A percentile compares a stretch with the other conserved stretches of the same genome.
Evolutionary conservation across 2,888 invertebrate genomes (phyloP).

Genomic region (Sthenelais limicola): DNA sequence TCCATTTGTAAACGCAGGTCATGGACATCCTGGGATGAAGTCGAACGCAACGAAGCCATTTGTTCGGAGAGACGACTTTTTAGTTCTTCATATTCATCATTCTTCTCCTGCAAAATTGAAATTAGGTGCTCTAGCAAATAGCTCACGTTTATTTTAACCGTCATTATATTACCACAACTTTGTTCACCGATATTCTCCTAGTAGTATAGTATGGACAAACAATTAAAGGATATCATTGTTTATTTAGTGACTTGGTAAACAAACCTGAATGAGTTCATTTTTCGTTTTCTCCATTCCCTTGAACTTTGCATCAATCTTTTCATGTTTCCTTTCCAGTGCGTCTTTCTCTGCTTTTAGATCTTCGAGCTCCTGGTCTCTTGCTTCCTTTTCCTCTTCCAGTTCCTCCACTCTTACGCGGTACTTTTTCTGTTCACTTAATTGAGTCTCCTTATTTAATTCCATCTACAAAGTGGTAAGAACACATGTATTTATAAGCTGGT

Average conservation of each 20-base stretch:
- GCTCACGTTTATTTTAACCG: too few relatives aligned
- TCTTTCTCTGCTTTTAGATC: slow-evolving; percentile 58
- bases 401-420: slow-evolving; percentile 61
- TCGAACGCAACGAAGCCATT: slow-evolving; percentile 48
- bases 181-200: too few relatives aligned
- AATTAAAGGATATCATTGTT: too few relatives aligned
- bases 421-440: slow-evolving; percentile 56
- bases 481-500: too few relatives aligned
- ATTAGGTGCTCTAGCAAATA: too few relatives aligned
- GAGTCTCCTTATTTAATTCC: slow-evolving; percentile 7
- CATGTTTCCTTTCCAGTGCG: slow-evolving; percentile 52
- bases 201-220: too few relatives aligned
- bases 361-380: slow-evolving; percentile 49
- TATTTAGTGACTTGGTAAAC: neutral
- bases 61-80: slow-evolving; percentile 52
- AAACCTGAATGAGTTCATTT: slow-evolving; percentile 49
- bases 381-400: slow-evolving; percentile 60
- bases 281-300: slow-evolving; percentile 47
- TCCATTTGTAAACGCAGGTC: slow-evolving; percentile 55
- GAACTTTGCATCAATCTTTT: slow-evolving; percentile 56
- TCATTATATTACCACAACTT: too few relatives aligned
- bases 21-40: slow-evolving; percentile 53
- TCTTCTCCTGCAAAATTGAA: slow-evolving; percentile 64
- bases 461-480: too few relatives aligned
- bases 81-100: slow-evolving; percentile 57